A percentile compares a stretch with the other conserved stretches of the same genome.
phyloP scores from a whole-genome alignment of 1,140 invertebrate genomes.

The Paraescarpia echinospica region DNA sequence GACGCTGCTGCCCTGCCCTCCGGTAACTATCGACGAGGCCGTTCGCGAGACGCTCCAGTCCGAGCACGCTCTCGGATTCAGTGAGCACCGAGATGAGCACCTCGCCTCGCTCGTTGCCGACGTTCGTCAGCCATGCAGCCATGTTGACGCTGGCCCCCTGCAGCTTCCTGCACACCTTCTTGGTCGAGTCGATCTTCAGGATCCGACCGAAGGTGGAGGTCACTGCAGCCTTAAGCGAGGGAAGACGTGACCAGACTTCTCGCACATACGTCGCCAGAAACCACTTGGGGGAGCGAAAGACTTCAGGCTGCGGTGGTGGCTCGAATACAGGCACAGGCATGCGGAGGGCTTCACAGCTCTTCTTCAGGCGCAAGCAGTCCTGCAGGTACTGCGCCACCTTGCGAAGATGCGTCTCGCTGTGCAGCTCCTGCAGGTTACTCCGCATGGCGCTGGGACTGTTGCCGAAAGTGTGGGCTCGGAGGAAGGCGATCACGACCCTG shows the following conservation, averaged over 20 bases:
- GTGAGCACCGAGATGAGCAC: background rate
- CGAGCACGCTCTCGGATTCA: background rate
- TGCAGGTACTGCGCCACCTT: background rate
- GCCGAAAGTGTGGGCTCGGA: background rate
- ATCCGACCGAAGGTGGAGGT: constrained; percentile 38
- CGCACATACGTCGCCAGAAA: constrained; percentile 32
- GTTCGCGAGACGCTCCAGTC: background rate
- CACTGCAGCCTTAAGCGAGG: constrained; percentile 34
- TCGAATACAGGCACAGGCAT: background rate
- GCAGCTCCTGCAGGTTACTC: background rate
- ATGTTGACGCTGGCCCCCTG: constrained; percentile 25
- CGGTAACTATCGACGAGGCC: background rate
- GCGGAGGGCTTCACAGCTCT: background rate
- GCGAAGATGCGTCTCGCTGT: background rate
- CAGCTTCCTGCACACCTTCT: constrained; percentile 29
- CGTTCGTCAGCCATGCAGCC: constrained; percentile 34
- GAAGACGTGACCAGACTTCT: constrained; percentile 34
- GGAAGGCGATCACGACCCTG: background rate
- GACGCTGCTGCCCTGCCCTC: background rate
- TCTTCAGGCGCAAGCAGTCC: background rate
- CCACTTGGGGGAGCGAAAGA: constrained; percentile 22
- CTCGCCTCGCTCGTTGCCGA: constrained; percentile 14
- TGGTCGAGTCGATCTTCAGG: constrained; percentile 42
- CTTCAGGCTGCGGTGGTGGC: background rate
- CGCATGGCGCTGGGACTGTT: background rate